A percentile compares a stretch with the other conserved stretches of the same genome.
phyloP scores from a whole-genome alignment of 2,113 vertebrate genomes.

The Ochotona curzoniae region DNA sequence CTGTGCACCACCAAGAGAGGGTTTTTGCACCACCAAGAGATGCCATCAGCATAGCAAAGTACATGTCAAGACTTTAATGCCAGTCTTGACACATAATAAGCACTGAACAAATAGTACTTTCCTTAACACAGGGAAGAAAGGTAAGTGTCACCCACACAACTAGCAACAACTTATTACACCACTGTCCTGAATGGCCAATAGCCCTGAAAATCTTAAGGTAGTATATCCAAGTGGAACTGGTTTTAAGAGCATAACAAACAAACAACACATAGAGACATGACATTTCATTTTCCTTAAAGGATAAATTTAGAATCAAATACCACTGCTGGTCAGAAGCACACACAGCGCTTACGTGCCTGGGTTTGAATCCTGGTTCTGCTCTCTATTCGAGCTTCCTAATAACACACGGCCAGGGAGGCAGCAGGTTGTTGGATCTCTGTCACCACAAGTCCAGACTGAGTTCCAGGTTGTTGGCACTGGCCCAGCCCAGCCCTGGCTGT shows the following conservation, averaged over 20 bases:
- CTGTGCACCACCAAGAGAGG: neutral
- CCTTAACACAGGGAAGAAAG: neutral
- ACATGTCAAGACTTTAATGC: neutral
- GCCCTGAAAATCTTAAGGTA: neutral
- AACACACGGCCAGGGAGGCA: too few relatives aligned
- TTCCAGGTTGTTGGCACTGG: too few relatives aligned
- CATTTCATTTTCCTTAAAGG: slow-evolving; percentile 33
- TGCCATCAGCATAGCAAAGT: neutral
- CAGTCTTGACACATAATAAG: neutral
- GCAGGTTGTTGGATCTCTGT: too few relatives aligned
- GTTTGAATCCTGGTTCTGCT: too few relatives aligned
- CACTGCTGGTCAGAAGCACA: too few relatives aligned
- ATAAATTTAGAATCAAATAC: slow-evolving; percentile 2
- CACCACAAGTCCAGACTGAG: too few relatives aligned
- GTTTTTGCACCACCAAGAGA: neutral
- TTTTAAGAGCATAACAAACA: slow-evolving; percentile 23
- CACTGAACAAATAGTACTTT: slow-evolving; percentile 8
- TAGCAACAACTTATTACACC: neutral
- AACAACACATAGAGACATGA: neutral
- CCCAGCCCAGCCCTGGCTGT: too few relatives aligned
- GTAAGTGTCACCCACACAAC: neutral
- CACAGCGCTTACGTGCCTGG: too few relatives aligned
- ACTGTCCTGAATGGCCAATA: slow-evolving; percentile 33
- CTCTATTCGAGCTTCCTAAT: too few relatives aligned
- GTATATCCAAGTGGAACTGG: neutral